phyloP scores from a whole-genome alignment of 2,113 vertebrate genomes.

The Rhinoderma darwinii region DNA sequence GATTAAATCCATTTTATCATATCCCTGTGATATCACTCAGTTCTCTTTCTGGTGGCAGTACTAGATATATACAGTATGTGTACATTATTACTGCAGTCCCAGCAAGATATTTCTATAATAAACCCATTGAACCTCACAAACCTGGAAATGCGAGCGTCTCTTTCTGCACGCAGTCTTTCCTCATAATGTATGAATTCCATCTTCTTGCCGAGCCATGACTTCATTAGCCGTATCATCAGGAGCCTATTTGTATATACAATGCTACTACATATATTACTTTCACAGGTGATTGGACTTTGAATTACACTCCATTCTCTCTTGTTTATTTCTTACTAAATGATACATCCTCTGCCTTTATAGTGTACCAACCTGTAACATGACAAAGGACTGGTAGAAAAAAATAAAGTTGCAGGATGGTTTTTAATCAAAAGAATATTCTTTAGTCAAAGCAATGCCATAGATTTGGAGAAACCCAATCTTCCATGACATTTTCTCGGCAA shows the following conservation, averaged over 20 bases:
- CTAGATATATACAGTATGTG: neutral
- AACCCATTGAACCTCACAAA: slow-evolving; percentile 14
- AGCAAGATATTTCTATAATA: slow-evolving; percentile 18
- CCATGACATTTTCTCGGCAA: slow-evolving; percentile 16
- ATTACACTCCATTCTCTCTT: slow-evolving; percentile 13
- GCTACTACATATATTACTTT: slow-evolving; percentile 45
- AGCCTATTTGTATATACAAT: slow-evolving; percentile 46
- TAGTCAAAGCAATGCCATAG: slow-evolving; percentile 35
- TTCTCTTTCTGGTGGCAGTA: neutral
- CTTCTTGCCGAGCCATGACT: slow-evolving; percentile 22
- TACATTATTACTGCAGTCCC: neutral
- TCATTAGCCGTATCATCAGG: slow-evolving; percentile 42
- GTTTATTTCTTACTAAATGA: slow-evolving; percentile 35
- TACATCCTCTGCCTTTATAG: neutral
- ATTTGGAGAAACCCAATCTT: slow-evolving; percentile 40
- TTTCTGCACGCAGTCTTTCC: neutral
- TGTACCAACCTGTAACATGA: slow-evolving; percentile 10
- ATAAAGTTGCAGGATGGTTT: slow-evolving; percentile 30
- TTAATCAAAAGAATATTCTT: slow-evolving; percentile 51
- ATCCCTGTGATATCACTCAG: neutral
- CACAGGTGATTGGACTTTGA: slow-evolving; percentile 38
- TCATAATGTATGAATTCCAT: slow-evolving; percentile 23
- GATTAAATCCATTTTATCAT: neutral
- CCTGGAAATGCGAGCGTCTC: neutral
- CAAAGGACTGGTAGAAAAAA: neutral